A percentile compares a stretch with the other conserved stretches of the same genome.
Conservation (phyloP, 2,797 vertebrate species). For the Notamacropus eugenii region DNA sequence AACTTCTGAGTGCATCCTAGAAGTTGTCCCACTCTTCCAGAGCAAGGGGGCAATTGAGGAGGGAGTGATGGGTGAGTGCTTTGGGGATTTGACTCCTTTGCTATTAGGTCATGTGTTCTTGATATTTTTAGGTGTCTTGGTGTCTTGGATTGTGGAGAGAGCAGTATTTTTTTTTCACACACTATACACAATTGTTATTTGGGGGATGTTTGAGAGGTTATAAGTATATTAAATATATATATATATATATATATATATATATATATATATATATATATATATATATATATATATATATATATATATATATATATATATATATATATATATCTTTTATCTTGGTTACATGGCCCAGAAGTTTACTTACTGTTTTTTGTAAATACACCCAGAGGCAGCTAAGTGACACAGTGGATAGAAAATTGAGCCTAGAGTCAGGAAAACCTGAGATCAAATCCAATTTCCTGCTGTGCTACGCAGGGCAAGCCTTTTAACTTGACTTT, state of each 20-base stretch:
- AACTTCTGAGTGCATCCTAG: neutral
- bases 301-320: too few species aligned
- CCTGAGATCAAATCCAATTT: neutral
- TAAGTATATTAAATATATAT: neutral
- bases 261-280: too few species aligned
- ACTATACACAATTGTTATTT: neutral
- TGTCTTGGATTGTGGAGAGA: neutral
- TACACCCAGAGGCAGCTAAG: neutral
- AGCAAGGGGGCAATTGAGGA: neutral
- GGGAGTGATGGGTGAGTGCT: neutral
- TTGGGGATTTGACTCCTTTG: neutral
- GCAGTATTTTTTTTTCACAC: neutral
- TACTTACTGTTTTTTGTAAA: neutral
- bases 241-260: too few species aligned
- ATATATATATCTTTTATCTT: neutral
- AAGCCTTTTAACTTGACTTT: neutral
- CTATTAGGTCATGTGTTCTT: neutral
- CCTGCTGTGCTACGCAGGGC: rapidly evolving
- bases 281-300: too few species aligned
- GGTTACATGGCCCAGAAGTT: neutral
- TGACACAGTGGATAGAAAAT: neutral
- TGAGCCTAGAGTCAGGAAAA: neutral
- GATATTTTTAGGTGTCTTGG: neutral
- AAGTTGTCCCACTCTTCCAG: neutral
- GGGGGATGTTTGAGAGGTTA: too few species aligned